These are phyloP conservation scores for Macquaria ambigua DNA, from an alignment of 2,113 vertebrate genomes.

Conservation along the genomic window DNA sequence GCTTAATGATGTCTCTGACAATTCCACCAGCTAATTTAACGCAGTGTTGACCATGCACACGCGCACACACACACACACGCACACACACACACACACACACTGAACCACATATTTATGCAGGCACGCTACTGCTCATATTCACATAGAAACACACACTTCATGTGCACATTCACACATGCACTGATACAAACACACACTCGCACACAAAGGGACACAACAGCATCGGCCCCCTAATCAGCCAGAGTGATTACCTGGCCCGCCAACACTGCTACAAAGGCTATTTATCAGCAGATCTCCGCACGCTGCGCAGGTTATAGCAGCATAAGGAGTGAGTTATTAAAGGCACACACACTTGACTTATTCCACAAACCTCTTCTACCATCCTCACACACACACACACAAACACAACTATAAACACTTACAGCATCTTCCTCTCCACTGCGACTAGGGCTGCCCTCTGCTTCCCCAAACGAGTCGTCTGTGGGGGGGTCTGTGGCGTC, in stretches of 20 bases:
- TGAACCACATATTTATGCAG: constrained; percentile 7
- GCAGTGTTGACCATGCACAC: constrained; percentile 69
- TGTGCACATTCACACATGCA: constrained; percentile 18
- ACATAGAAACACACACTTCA: constrained; percentile 28
- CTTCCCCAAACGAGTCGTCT: constrained; percentile 96
- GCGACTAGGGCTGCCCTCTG: constrained; percentile 96
- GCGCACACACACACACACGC: constrained; percentile 18
- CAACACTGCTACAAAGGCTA: constrained; percentile 56
- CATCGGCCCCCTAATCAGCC: constrained; percentile 65
- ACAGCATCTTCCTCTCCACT: constrained; percentile 96
- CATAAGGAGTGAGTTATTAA: constrained; percentile 62
- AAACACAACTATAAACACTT: constrained; percentile 81
- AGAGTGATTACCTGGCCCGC: constrained; percentile 75
- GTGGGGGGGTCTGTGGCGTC: constrained; percentile 91
- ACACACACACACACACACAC: constrained; percentile 12
- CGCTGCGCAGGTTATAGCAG: constrained; percentile 50
- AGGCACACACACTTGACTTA: constrained; percentile 46
- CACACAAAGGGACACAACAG: constrained; percentile 35
- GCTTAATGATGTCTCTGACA: constrained; percentile 81
- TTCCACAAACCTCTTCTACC: not conserved
- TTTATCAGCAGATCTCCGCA: constrained; percentile 73
- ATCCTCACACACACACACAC: constrained; percentile 37
- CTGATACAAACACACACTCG: not conserved
- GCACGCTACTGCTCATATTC: constrained; percentile 14
- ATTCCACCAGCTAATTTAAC: constrained; percentile 79